Evolutionary conservation across 1,140 invertebrate genomes (phyloP).

Genomic region (Drosophila neocordata): DNA sequence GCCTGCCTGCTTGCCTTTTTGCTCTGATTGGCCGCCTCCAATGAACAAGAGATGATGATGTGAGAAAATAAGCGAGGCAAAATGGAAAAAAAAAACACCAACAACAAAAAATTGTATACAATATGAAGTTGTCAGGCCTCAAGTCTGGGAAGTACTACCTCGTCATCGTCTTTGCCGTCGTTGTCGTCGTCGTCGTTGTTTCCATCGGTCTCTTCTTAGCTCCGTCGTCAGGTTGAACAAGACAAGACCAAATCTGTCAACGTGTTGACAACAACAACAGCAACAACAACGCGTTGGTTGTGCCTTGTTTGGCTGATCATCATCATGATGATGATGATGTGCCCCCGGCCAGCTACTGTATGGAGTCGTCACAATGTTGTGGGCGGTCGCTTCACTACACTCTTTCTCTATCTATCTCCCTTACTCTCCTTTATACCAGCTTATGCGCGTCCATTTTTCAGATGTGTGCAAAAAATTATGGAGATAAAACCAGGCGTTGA

Average conservation of each 20-base stretch:
- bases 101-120: constrained; percentile 52
- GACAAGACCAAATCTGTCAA: constrained; percentile 79
- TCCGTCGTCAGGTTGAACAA: constrained; percentile 56
- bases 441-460: constrained; percentile 46
- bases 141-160: constrained; percentile 18
- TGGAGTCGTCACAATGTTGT: constrained; percentile 53
- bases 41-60: constrained; percentile 41
- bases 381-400: constrained; percentile 69
- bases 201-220: constrained; percentile 19
- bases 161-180: background rate
- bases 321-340: background rate
- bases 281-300: constrained; percentile 50
- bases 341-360: constrained; percentile 29
- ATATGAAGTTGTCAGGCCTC: constrained; percentile 73
- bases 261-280: constrained; percentile 48
- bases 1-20: constrained; percentile 1
- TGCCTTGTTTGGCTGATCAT: constrained; percentile 27
- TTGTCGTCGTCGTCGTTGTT: constrained; percentile 15
- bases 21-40: constrained; percentile 72
- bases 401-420: constrained; percentile 54
- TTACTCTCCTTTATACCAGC: constrained; percentile 46
- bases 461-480: constrained; percentile 71
- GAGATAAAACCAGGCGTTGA: constrained; percentile 73
- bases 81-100: constrained; percentile 15
- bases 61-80: constrained; percentile 31